Evolutionary conservation across 2,888 invertebrate genomes (phyloP).

Genomic region (Agrochola macilenta): DNA sequence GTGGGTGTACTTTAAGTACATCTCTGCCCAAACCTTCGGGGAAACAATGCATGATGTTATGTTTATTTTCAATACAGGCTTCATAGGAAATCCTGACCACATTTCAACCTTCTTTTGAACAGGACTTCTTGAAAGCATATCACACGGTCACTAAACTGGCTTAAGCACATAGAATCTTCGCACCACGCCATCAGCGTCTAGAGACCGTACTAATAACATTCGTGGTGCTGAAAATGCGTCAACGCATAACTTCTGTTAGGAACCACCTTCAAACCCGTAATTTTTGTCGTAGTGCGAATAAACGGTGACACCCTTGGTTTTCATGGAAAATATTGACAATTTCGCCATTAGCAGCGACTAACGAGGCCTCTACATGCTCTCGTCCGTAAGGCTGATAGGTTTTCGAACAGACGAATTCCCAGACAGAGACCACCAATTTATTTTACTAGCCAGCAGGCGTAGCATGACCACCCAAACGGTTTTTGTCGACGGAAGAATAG

Average conservation of each 20-base stretch:
- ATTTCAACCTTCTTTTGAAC: slow-evolving; percentile 4
- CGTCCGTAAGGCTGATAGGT: not conserved
- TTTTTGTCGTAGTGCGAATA: too few relatives aligned
- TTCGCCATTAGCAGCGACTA: not conserved
- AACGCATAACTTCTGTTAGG: not conserved
- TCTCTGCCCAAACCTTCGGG: too few relatives aligned
- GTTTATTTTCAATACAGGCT: not conserved
- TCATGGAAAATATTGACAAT: not conserved
- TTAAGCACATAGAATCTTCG: not conserved
- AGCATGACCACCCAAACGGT: too few relatives aligned
- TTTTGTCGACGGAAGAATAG: too few relatives aligned
- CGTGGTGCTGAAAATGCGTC: not conserved
- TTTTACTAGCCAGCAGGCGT: too few relatives aligned
- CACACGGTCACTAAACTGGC: not conserved
- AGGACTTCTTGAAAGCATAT: not conserved
- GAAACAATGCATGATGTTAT: too few relatives aligned
- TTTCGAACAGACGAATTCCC: slow-evolving; percentile 1
- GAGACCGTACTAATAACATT: not conserved
- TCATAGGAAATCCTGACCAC: not conserved
- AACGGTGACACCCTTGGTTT: not conserved
- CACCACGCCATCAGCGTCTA: not conserved
- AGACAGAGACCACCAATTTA: not conserved
- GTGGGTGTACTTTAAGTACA: too few relatives aligned
- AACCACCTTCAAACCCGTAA: not conserved
- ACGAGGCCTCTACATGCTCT: too few relatives aligned